A percentile compares a stretch with the other conserved stretches of the same genome.
phyloP scores from a whole-genome alignment of 2,797 vertebrate species.

The Echiichthys vipera region DNA sequence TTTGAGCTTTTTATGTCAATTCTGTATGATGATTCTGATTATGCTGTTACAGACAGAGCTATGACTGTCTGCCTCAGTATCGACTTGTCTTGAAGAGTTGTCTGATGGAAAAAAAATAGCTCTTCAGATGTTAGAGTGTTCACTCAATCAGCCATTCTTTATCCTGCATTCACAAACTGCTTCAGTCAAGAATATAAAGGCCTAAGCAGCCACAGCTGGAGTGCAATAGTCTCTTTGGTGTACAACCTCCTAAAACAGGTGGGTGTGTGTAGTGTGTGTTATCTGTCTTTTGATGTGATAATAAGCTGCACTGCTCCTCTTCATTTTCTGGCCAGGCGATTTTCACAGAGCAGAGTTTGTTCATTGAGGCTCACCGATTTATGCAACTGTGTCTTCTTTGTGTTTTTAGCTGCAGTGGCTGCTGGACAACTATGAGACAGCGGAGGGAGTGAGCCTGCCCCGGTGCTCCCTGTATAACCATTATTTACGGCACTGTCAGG shows the following conservation, averaged over 20 bases:
- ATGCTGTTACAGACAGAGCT: not conserved
- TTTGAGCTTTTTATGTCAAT: constrained; percentile 11
- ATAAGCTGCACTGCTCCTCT: constrained; percentile 48
- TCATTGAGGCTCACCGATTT: constrained; percentile 32
- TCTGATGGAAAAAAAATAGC: constrained; percentile 14
- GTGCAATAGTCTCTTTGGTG: constrained; percentile 23
- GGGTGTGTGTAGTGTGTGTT: constrained; percentile 18
- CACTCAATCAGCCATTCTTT: constrained; percentile 32
- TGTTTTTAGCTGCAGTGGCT: constrained; percentile 94
- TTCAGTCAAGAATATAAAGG: constrained; percentile 16
- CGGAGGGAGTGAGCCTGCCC: constrained; percentile 95
- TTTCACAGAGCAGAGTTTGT: constrained; percentile 34
- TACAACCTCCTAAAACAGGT: constrained; percentile 38
- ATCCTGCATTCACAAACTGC: constrained; percentile 12
- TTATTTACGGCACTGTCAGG: constrained; percentile 97
- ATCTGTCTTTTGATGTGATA: constrained; percentile 59
- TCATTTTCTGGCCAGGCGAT: constrained; percentile 40
- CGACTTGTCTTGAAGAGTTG: constrained; percentile 19
- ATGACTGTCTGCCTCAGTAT: not conserved
- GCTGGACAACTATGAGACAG: constrained; percentile 96
- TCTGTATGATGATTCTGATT: constrained; percentile 14
- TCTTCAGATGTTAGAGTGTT: constrained; percentile 44
- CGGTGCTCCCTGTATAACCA: constrained; percentile 96
- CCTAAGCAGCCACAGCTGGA: not conserved
- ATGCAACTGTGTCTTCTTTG: constrained; percentile 54